Evolutionary conservation across 2,113 vertebrate genomes (phyloP), one percentile per base, ranked within the genome.

Genomic region (Leiothrix lutea): DNA sequence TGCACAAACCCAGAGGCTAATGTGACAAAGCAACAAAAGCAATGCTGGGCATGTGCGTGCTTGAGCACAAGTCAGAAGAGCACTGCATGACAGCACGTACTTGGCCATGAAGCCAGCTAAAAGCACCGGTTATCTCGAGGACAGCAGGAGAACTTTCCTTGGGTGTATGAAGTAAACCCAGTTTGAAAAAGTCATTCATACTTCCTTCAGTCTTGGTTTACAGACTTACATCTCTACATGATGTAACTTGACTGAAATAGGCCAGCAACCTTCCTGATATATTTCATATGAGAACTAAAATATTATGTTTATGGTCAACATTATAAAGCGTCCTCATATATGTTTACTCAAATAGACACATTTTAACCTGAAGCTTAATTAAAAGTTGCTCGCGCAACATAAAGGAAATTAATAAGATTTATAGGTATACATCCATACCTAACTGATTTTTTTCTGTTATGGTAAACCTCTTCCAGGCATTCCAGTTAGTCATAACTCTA

Each of bases 21-120:
- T 13, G 29, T 75, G 61, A 65, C 44, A 88, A 87, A 93, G 19
- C 20, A 56, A 38, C 8, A 31, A 38, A 86, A 73, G 60, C 51
- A 67, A 29, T 5, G 4, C 9, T 58, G n/a, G 35, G 6, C 38
- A 35, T 2, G 2, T 57, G 28, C 31, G 17, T 51, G 11, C 60
- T 56, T 56, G 26, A 60, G 53, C 65, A 83, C 45, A 60, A 58
- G n/a, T 47, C 29, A 45, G 47, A 54, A 54, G 28, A 45, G 10
- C 47, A n/a, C 7, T 65, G 33, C 25, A 53, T 5, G 3, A 25
- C 60, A 38, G 35, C 3, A 0, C 1, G 0, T 45, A 13, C 12
- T 73, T 36, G 77, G 45, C 38, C 38, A 29, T 44, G 29, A 23
- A 31, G 20, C 26, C 38, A 40, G 26, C 42, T 48, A 26, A 71